Conservation (phyloP, 2,888 invertebrate species). For the Coenonympha glycerion region DNA sequence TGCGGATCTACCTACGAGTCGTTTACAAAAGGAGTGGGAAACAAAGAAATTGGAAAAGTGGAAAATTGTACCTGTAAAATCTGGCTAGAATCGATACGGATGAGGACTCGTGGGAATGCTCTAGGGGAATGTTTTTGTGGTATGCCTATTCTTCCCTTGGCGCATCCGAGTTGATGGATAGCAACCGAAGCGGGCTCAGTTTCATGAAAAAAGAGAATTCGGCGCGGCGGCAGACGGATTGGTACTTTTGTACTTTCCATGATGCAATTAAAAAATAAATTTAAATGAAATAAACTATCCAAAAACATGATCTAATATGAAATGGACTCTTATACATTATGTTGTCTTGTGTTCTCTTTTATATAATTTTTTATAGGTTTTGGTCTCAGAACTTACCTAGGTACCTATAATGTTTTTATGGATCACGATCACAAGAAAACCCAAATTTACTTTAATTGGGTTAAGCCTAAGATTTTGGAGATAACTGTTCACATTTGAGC, state of each 20-base stretch:
- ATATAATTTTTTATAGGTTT: no score
- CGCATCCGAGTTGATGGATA: conserved; percentile 28
- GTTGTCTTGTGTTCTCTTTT: no score
- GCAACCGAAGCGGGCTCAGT: conserved; percentile 23
- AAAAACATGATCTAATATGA: no score
- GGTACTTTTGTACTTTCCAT: not conserved
- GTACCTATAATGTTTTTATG: no score
- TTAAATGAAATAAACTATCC: no score
- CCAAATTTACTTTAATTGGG: no score
- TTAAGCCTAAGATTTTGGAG: no score
- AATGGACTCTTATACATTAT: no score
- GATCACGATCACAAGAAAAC: no score
- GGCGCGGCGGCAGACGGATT: conserved; percentile 27
- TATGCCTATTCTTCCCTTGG: conserved; percentile 25
- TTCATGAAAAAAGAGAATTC: conserved; percentile 24
- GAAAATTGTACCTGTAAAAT: conserved; percentile 1
- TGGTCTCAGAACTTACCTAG: no score
- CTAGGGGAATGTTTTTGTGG: conserved; percentile 14
- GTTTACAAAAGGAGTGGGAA: not conserved
- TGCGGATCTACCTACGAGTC: not conserved
- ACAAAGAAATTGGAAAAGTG: not conserved
- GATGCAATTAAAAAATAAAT: not conserved
- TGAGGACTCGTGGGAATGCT: conserved; percentile 16
- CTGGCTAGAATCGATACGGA: conserved; percentile 12
- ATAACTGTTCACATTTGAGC: no score